Percentiles rank a stretch among this genome's conserved stretches.
Conservation (phyloP, 2,113 vertebrate species). For the Condylura cristata region DNA sequence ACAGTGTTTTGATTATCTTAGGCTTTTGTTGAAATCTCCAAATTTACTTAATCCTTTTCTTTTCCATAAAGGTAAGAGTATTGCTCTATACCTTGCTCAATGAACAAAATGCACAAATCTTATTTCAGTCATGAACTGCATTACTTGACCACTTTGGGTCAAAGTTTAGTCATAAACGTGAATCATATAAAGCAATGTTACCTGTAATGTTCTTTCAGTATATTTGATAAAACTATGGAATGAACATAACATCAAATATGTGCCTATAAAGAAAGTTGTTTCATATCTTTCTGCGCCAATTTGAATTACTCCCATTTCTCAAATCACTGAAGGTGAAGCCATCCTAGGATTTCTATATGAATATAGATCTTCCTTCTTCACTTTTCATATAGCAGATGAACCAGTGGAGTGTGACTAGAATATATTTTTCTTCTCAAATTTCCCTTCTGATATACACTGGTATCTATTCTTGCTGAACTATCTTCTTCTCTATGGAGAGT, state of each 20-base stretch:
- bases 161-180: constrained; percentile 39
- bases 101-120: neutral
- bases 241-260: neutral
- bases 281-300: neutral
- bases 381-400: constrained; percentile 33
- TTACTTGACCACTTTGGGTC: constrained; percentile 29
- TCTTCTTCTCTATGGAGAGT: neutral
- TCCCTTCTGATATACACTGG: neutral
- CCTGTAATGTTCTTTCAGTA: neutral
- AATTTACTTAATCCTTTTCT: neutral
- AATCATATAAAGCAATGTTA: neutral
- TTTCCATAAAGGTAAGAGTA: constrained; percentile 39
- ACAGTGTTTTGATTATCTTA: constrained; percentile 44
- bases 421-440: neutral
- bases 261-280: neutral
- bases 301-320: neutral
- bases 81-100: neutral
- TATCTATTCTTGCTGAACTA: neutral
- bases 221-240: neutral
- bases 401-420: neutral
- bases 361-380: neutral
- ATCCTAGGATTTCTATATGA: neutral
- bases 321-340: neutral
- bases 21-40: constrained; percentile 51
- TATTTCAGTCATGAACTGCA: neutral